These are phyloP conservation scores for Candoia aspera DNA, from an alignment of 2,113 vertebrate species.

Conservation along the genomic window DNA sequence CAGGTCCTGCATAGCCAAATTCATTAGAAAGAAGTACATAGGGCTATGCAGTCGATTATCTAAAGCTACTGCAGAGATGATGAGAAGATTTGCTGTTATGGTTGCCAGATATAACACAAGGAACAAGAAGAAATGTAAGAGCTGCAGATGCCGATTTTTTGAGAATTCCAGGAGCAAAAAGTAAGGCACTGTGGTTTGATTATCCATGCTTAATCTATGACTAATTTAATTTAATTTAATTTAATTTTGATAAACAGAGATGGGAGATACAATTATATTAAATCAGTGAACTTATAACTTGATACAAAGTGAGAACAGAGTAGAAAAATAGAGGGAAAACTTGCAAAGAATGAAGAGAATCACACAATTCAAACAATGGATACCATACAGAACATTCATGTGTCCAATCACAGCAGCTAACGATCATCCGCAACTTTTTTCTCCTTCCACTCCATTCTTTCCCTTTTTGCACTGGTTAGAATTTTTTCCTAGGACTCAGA, in stretches of 20 bases:
- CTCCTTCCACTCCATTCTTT: not conserved
- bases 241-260: not conserved
- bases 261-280: not conserved
- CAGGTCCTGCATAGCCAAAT: not conserved
- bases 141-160: not conserved
- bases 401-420: not conserved
- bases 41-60: not conserved
- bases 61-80: not conserved
- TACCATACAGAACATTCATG: not conserved
- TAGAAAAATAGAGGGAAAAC: not conserved
- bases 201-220: not conserved
- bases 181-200: not conserved
- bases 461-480: not conserved
- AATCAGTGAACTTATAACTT: not conserved
- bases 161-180: slow-evolving; percentile 5
- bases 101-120: not conserved
- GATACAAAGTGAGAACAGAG: not conserved
- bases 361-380: not conserved
- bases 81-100: not conserved
- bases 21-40: slow-evolving; percentile 3
- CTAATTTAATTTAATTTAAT: not conserved
- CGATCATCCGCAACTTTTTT: not conserved
- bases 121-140: not conserved
- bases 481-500: not conserved
- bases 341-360: not conserved